Percentiles rank a stretch among this genome's conserved stretches.
Conservation (phyloP, 1,140 invertebrate genomes). For the Anastrepha obliqua region DNA sequence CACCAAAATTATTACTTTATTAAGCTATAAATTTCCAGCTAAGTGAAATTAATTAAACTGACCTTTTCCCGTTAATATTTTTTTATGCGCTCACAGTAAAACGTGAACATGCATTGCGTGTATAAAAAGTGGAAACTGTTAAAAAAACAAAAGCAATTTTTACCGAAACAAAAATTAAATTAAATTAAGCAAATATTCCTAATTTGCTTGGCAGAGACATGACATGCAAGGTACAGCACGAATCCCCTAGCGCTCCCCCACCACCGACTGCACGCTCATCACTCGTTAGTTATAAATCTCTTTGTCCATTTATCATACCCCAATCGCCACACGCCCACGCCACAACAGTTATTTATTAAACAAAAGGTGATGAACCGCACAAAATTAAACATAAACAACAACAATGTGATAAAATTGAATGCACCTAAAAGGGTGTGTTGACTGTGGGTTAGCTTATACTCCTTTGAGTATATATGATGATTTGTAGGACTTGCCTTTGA, state of each 20-base stretch:
- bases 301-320: neutral
- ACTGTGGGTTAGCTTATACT: neutral
- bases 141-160: too few relatives aligned
- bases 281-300: neutral
- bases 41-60: too few relatives aligned
- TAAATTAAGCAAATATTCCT: neutral
- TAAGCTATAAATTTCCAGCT: too few relatives aligned
- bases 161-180: neutral
- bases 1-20: too few relatives aligned
- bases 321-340: neutral
- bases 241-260: neutral
- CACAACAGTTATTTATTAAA: neutral
- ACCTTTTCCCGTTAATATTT: too few relatives aligned
- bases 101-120: neutral
- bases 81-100: too few relatives aligned
- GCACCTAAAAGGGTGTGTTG: neutral
- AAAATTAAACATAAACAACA: neutral
- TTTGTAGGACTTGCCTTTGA: neutral
- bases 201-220: neutral
- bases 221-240: neutral
- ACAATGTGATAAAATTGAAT: slow-evolving; percentile 7
- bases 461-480: neutral
- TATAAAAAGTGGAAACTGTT: neutral
- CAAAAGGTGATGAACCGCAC: neutral
- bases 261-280: neutral